These are phyloP conservation scores for Zaprionus africanus DNA, from an alignment of 1,140 invertebrate species.

Conservation along the genomic window DNA sequence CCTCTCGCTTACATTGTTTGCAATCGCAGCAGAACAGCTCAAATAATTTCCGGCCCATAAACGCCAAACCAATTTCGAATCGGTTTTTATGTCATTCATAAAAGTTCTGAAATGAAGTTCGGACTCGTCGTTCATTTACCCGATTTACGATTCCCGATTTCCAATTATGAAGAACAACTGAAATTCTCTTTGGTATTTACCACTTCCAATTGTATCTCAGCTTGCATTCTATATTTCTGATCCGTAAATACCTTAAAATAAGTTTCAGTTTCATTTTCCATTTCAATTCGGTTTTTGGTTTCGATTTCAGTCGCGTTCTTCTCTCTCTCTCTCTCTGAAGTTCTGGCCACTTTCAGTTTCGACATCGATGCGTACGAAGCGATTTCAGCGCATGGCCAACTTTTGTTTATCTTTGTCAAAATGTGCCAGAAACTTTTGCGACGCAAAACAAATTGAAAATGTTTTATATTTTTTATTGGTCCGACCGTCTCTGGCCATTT, in stretches of 20 bases:
- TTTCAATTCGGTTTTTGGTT: background rate
- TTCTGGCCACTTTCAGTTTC: background rate
- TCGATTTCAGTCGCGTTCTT: background rate
- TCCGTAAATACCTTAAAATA: background rate
- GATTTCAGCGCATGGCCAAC: constrained; percentile 49
- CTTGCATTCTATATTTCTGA: background rate
- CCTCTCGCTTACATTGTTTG: background rate
- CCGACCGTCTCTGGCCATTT: background rate
- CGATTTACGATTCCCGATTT: background rate
- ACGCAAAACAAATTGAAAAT: constrained; percentile 66
- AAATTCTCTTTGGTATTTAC: background rate
- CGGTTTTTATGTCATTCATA: constrained; percentile 2
- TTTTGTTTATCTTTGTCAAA: constrained; percentile 61
- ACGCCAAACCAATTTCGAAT: background rate
- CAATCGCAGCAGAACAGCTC: background rate
- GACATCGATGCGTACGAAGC: constrained; percentile 14
- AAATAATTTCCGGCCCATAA: constrained; percentile 5
- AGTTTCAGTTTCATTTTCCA: background rate
- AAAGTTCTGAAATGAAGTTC: background rate
- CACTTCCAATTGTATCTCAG: background rate
- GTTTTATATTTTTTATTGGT: constrained; percentile 55
- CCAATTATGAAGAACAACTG: background rate
- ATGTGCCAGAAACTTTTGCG: constrained; percentile 62
- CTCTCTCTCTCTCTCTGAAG: background rate
- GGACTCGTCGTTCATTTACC: background rate